Evolutionary conservation across 1,140 invertebrate genomes (phyloP).

Genomic region (Halesus radiatus): DNA sequence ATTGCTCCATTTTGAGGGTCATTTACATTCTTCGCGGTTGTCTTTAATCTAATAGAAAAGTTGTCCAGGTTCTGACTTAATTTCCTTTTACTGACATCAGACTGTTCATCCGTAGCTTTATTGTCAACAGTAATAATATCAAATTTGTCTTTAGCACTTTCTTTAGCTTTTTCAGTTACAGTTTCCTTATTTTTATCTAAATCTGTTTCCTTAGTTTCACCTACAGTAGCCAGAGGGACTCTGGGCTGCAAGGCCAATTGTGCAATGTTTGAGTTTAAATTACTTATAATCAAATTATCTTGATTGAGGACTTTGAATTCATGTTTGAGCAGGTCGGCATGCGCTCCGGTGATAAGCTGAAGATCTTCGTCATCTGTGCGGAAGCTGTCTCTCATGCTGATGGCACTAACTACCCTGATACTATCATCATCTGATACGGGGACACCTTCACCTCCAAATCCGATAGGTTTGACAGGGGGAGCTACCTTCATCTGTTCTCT

Average conservation of each 20-base stretch:
- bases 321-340: slow-evolving; percentile 66
- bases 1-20: slow-evolving; percentile 58
- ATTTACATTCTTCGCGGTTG: slow-evolving; percentile 59
- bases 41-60: slow-evolving; percentile 70
- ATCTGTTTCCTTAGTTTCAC: slow-evolving; percentile 42
- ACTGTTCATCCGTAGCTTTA: slow-evolving; percentile 58
- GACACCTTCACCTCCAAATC: slow-evolving; percentile 63
- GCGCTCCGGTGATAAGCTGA: slow-evolving; percentile 66
- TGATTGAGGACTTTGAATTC: slow-evolving; percentile 69
- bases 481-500: slow-evolving; percentile 65
- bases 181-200: slow-evolving; percentile 23
- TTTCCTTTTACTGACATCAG: slow-evolving; percentile 62
- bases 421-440: slow-evolving; percentile 68
- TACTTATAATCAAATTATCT: slow-evolving; percentile 72
- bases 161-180: slow-evolving; percentile 20
- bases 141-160: slow-evolving; percentile 7
- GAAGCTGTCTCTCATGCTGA: slow-evolving; percentile 70
- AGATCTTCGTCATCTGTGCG: slow-evolving; percentile 74
- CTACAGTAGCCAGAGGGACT: slow-evolving; percentile 35
- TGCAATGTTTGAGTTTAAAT: slow-evolving; percentile 72
- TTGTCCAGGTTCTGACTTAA: slow-evolving; percentile 66
- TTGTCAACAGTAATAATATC: slow-evolving; percentile 22
- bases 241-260: slow-evolving; percentile 61
- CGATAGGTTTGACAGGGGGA: slow-evolving; percentile 60
- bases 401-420: slow-evolving; percentile 67